phyloP scores from a whole-genome alignment of 2,113 vertebrate species.

The Oceanodroma tethys region DNA sequence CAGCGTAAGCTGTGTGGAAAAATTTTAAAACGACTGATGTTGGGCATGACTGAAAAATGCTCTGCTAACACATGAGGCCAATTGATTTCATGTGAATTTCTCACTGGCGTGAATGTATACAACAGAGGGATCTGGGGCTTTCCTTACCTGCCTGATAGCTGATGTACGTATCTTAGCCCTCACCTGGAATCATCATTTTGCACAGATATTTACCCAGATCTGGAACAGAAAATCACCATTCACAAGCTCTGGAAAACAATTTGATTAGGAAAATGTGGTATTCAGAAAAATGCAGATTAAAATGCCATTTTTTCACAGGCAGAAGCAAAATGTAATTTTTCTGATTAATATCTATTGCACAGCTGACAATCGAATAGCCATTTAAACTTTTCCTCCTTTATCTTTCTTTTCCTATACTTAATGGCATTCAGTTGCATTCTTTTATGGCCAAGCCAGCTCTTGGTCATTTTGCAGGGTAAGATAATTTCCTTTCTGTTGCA shows the following conservation, averaged over 20 bases:
- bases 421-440: neutral
- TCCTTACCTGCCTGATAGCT: neutral
- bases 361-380: neutral
- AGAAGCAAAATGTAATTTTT: neutral
- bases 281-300: neutral
- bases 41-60: neutral
- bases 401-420: neutral
- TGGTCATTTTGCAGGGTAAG: conserved; percentile 17
- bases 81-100: neutral
- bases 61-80: neutral
- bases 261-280: neutral
- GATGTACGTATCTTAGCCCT: neutral
- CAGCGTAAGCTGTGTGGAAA: conserved; percentile 27
- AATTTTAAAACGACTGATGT: neutral
- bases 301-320: neutral
- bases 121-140: neutral
- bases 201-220: neutral
- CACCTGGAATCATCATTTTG: neutral
- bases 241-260: neutral
- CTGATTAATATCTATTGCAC: neutral
- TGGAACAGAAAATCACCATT: neutral
- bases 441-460: conserved; percentile 1
- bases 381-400: conserved; percentile 14
- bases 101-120: neutral
- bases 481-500: conserved; percentile 60